Evolutionary conservation across 2,888 invertebrate species (phyloP), one percentile per base, ranked within the genome.

Genomic region (Odontocolon sp.): DNA sequence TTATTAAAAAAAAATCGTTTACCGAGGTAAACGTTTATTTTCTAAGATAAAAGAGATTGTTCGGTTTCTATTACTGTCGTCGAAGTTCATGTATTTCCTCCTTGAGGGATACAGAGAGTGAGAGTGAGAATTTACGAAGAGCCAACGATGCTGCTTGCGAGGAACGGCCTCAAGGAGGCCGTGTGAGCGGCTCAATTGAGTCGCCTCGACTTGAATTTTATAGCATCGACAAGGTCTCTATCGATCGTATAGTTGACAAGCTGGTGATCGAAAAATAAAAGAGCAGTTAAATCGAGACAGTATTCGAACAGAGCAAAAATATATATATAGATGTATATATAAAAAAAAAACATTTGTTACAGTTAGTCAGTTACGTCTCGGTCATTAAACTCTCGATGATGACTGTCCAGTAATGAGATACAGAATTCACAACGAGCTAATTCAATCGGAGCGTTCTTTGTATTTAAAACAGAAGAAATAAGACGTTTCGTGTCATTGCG

Each of bases 81-180:
- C n/a, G n/a, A n/a, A n/a, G n/a, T n/a, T n/a, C n/a, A n/a, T n/a
- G 6, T 16, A 26, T 42, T 16, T 26, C 33, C 45, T 56, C 36
- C 63, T 63, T 36, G n/a, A 21, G 57, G 33, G 42, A 42, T 40
- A 45, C 16, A 40, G 45, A 47, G 23, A 54, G 66, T 47, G 66
- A 71, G 54, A 67, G 70, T 50, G 42, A 67, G 33, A 61, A 61
- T 67, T 76, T 47, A 23, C 56, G 11, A 67, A 9, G 31, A 52
- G 26, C 50, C 18, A 11, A 33, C 42, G 42, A 61, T 61, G 40
- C 33, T 45, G 11, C 3, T 33, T 33, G 42, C 14, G 76, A 70
- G 59, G 67, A 31, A 50, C 63, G 71, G 68, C 71, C 77, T 77
- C 67, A 52, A 54, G 50, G 68, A 72, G 67, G 71, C 40, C 77